phyloP scores from a whole-genome alignment of 2,888 invertebrate species.

The Frankliniella fusca region DNA sequence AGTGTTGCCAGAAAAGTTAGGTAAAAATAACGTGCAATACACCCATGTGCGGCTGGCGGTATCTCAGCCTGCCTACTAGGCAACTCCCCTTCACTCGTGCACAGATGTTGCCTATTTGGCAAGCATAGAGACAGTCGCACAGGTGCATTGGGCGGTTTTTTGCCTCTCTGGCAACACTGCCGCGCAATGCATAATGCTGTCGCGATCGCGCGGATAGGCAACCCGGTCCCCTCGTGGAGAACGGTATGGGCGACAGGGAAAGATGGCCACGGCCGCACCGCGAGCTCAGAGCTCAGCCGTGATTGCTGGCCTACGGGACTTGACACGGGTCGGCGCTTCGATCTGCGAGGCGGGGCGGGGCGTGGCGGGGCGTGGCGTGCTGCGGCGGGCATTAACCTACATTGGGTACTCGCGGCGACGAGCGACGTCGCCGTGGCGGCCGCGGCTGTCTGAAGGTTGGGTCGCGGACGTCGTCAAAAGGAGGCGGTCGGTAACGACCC shows the following conservation, averaged over 20 bases:
- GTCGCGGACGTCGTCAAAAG: not conserved
- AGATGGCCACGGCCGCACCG: not conserved
- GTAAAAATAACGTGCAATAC: no score
- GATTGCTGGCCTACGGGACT: not conserved
- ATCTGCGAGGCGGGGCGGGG: not conserved
- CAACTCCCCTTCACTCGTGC: no score
- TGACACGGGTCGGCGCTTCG: not conserved
- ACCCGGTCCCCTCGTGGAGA: not conserved
- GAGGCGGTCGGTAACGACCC: not conserved
- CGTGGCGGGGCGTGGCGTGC: not conserved
- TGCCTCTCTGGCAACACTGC: no score
- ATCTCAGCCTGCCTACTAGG: no score
- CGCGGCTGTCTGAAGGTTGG: not conserved
- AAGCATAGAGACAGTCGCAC: no score
- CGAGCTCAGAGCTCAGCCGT: not conserved
- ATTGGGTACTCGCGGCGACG: not conserved
- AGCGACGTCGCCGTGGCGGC: slow-evolving; percentile 7
- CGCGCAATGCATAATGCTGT: no score
- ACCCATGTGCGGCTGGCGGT: no score
- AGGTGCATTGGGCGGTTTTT: no score
- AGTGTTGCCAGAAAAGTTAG: no score
- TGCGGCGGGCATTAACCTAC: not conserved
- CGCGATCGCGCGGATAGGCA: no score
- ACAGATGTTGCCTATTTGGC: no score
- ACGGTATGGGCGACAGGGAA: not conserved